Evolutionary conservation across 2,113 vertebrate species (phyloP).

Genomic region (Coturnix japonica): DNA sequence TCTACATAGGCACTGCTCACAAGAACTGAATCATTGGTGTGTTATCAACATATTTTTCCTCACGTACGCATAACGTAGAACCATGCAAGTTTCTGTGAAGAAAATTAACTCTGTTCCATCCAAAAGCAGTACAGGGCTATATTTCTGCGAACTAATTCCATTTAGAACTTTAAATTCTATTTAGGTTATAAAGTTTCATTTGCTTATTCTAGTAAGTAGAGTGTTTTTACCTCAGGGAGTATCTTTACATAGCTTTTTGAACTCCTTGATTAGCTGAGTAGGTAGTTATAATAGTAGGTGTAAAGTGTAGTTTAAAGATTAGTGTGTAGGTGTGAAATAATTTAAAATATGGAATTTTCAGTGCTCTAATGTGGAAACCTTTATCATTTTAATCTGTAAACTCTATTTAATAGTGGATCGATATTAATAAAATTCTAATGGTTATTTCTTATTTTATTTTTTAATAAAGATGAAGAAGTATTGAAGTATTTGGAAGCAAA

Average conservation of each 20-base stretch:
- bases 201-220: not conserved
- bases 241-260: not conserved
- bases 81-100: not conserved
- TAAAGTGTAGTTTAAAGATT: not conserved
- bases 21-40: not conserved
- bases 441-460: not conserved
- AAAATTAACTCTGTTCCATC: not conserved
- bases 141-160: not conserved
- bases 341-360: constrained; percentile 2
- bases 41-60: not conserved
- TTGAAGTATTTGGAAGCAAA: not conserved
- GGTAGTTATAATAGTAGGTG: not conserved
- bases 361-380: not conserved
- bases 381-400: not conserved
- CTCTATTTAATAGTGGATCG: not conserved
- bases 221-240: not conserved
- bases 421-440: not conserved
- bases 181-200: not conserved
- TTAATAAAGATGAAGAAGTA: not conserved
- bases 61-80: not conserved
- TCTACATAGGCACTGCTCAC: not conserved
- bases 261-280: not conserved
- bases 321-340: not conserved
- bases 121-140: not conserved
- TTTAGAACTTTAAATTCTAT: not conserved